These are phyloP conservation scores for Eulithis testata DNA, from an alignment of 2,888 invertebrate genomes.

Conservation along the genomic window DNA sequence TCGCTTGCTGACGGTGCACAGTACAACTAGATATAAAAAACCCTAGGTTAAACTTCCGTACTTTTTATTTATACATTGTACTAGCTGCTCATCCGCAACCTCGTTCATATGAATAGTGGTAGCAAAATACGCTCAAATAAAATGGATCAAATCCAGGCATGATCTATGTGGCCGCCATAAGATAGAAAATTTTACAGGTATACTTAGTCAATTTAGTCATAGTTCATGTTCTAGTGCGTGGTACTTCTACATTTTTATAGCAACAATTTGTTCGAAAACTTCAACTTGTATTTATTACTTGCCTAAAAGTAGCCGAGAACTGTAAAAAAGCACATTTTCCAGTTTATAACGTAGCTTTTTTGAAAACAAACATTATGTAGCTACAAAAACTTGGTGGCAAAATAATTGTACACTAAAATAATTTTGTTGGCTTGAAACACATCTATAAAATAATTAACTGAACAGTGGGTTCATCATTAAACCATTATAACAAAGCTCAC, in stretches of 20 bases:
- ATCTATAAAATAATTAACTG: conserved; percentile 63
- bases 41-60: conserved; percentile 8
- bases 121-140: no score
- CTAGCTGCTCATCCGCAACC: not conserved
- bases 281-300: not conserved
- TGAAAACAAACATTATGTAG: conserved; percentile 53
- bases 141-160: no score
- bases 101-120: not conserved
- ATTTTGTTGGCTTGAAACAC: conserved; percentile 57
- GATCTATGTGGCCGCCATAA: no score
- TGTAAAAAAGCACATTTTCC: not conserved
- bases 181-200: no score
- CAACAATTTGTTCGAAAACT: not conserved
- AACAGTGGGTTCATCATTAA: conserved; percentile 64
- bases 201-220: no score
- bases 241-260: no score
- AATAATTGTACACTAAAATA: conserved; percentile 54
- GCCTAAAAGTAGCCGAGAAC: not conserved
- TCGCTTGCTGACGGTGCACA: conserved; percentile 47
- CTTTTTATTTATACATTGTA: conserved; percentile 5
- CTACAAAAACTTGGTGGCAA: conserved; percentile 49
- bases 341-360: conserved; percentile 40
- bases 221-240: no score
- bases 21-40: conserved; percentile 10
- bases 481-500: conserved; percentile 66